These are phyloP conservation scores for Babylonia areolata DNA, from an alignment of 1,140 invertebrate genomes.

Conservation along the genomic window DNA sequence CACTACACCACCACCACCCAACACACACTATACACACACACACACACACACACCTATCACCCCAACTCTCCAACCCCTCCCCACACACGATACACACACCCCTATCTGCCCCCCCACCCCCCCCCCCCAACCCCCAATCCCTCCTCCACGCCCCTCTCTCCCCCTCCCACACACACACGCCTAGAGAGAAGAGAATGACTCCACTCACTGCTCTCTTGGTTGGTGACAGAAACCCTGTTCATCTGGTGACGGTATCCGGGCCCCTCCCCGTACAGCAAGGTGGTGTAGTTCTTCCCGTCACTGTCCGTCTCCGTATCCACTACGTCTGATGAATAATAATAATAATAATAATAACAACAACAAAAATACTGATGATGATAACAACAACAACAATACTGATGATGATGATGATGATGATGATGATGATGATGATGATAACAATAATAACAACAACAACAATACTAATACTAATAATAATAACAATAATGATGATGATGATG, in stretches of 20 bases:
- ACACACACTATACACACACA: no score
- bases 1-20: no score
- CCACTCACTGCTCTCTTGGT: background rate
- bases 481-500: no score
- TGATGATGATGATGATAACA: no score
- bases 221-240: background rate
- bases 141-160: background rate
- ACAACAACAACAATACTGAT: background rate
- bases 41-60: background rate
- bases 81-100: background rate
- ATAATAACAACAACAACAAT: no score
- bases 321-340: background rate
- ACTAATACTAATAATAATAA: no score
- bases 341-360: no score
- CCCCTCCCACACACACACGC: background rate
- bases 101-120: background rate
- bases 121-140: background rate
- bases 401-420: no score
- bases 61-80: background rate
- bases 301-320: background rate
- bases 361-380: no score
- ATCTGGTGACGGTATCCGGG: background rate
- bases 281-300: background rate
- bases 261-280: slow-evolving; percentile 11
- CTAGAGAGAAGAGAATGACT: background rate